Percentiles rank a stretch among this genome's conserved stretches.
phyloP scores from a whole-genome alignment of 2,888 invertebrate species.

The Tipula helvola region DNA sequence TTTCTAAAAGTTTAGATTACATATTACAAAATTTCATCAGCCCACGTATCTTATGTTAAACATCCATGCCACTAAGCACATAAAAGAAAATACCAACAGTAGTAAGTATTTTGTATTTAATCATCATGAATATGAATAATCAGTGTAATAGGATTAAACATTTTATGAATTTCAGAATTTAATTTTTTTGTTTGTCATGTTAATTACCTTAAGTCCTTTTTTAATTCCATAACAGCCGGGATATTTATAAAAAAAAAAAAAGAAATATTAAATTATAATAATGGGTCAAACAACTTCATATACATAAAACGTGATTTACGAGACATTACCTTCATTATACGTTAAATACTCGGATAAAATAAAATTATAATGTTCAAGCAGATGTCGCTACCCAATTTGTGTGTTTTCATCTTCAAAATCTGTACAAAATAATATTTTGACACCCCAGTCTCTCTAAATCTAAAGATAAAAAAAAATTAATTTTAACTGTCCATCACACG shows the following conservation, averaged over 20 bases:
- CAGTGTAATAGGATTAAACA: neutral
- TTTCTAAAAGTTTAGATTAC: no score
- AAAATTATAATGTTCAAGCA: neutral
- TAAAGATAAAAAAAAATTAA: neutral
- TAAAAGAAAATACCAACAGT: neutral
- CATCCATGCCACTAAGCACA: neutral
- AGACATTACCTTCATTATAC: neutral
- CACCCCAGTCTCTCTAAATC: neutral
- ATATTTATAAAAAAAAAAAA: neutral
- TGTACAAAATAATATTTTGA: neutral
- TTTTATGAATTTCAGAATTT: neutral
- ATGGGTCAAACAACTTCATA: neutral
- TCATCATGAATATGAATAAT: constrained; percentile 4
- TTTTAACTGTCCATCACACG: neutral
- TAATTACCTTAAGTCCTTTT: constrained; percentile 1
- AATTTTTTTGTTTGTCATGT: neutral
- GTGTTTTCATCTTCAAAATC: neutral
- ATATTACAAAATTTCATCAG: neutral
- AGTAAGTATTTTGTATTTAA: neutral
- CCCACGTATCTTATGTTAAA: neutral
- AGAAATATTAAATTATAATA: neutral
- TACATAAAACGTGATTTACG: neutral
- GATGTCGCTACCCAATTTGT: neutral
- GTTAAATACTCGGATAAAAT: neutral
- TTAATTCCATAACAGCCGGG: neutral